Evolutionary conservation across 2,113 vertebrate genomes (phyloP).

Genomic region (Leucoraja erinaceus): DNA sequence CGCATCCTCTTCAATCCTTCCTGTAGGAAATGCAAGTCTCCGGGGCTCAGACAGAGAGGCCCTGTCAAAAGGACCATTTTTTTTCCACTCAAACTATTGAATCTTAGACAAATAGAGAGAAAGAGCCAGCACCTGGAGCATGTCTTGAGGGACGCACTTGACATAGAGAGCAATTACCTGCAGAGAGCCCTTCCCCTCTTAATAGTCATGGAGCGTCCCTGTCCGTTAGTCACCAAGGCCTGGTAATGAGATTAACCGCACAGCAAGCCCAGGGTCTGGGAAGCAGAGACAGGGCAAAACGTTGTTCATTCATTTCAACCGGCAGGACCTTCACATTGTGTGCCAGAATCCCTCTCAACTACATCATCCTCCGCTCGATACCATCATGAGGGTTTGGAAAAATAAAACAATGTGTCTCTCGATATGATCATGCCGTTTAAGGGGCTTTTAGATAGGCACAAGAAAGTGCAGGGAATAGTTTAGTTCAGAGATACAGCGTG

Average conservation of each 20-base stretch:
- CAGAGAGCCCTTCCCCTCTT: not conserved
- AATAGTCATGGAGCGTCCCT: not conserved
- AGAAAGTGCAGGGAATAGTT: too few relatives aligned
- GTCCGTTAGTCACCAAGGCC: not conserved
- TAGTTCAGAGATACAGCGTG: too few relatives aligned
- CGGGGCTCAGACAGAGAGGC: not conserved
- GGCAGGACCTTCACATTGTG: not conserved
- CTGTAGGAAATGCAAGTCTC: slow-evolving; percentile 26
- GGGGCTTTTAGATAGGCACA: too few relatives aligned
- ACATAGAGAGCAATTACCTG: slow-evolving; percentile 15
- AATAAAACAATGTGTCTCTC: not conserved
- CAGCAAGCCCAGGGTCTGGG: not conserved
- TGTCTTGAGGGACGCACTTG: not conserved
- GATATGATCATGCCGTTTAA: too few relatives aligned
- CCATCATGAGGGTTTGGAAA: not conserved
- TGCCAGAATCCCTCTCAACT: not conserved
- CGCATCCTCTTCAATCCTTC: slow-evolving; percentile 7
- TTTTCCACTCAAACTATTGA: not conserved
- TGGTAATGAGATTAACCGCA: not conserved
- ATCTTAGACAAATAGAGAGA: not conserved
- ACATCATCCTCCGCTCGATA: not conserved
- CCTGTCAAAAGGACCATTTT: not conserved
- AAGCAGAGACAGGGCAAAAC: not conserved
- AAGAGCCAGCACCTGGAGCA: slow-evolving; percentile 9
- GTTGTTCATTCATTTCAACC: not conserved